phyloP scores from a whole-genome alignment of 2,888 invertebrate species.

The Cryptophagus acutangulus region DNA sequence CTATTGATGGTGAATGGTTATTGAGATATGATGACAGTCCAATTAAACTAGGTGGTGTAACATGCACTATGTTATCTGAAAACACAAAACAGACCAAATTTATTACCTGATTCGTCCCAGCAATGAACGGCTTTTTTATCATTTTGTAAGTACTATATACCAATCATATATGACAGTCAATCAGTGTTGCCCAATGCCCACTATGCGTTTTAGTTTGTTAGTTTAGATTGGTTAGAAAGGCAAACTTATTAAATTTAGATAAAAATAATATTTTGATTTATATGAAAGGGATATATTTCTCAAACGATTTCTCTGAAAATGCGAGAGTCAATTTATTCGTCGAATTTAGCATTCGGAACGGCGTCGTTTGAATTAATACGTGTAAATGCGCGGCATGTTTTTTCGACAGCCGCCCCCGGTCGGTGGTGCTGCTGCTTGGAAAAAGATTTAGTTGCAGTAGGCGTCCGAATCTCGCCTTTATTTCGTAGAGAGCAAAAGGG shows the following conservation, averaged over 20 bases:
- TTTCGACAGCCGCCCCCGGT: slow-evolving; percentile 42
- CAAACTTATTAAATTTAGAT: no score
- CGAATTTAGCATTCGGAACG: slow-evolving; percentile 42
- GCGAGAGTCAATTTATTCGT: slow-evolving; percentile 46
- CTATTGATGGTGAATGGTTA: slow-evolving; percentile 60
- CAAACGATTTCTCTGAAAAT: slow-evolving; percentile 26
- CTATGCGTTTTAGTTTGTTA: no score
- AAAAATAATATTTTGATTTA: no score
- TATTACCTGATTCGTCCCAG: no score
- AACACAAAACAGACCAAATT: no score
- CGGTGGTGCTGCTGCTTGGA: slow-evolving; percentile 15
- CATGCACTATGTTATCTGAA: slow-evolving; percentile 44
- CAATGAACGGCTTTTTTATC: no score
- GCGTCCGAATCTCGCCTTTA: slow-evolving; percentile 33
- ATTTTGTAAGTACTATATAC: no score
- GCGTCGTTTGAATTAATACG: slow-evolving; percentile 46
- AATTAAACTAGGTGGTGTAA: slow-evolving; percentile 46
- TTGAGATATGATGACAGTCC: slow-evolving; percentile 48
- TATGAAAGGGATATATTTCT: no score
- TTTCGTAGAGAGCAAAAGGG: slow-evolving; percentile 32
- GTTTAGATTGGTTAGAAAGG: no score
- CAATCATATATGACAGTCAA: no score
- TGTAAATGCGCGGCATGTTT: slow-evolving; percentile 45
- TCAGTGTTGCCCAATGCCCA: no score
- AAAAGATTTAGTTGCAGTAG: slow-evolving; percentile 37